Percentiles rank a stretch among this genome's conserved stretches.
These are phyloP conservation scores for Sardinella longiceps DNA, from an alignment of 2,797 vertebrate genomes.

Conservation along the genomic window DNA sequence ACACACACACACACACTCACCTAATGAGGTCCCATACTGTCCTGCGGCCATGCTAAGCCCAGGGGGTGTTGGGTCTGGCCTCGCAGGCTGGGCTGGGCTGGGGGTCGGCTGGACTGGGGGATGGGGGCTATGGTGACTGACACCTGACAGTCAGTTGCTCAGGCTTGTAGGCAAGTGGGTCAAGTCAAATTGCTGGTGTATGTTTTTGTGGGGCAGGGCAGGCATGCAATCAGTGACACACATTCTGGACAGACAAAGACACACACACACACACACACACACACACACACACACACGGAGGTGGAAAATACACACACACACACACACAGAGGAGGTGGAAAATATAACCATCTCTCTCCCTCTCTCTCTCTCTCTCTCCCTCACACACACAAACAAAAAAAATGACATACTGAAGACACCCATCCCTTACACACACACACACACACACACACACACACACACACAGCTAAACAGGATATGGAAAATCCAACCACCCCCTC, in stretches of 20 bases:
- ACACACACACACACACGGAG: background rate
- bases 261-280: background rate
- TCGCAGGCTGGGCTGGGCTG: background rate
- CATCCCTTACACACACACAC: background rate
- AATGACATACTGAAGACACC: background rate
- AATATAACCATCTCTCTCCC: background rate
- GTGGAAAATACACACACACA: constrained; percentile 25
- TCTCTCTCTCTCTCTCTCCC: background rate
- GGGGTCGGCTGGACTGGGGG: no score
- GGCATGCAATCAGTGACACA: background rate
- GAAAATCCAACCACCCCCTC: background rate
- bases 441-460: no score
- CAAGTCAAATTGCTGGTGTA: constrained; percentile 5
- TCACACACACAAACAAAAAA: background rate
- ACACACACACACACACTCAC: background rate
- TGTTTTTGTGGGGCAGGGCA: background rate
- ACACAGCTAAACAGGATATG: background rate
- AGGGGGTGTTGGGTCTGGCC: background rate
- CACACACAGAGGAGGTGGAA: background rate
- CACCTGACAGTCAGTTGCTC: background rate
- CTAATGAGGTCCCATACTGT: background rate
- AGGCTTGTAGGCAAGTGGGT: background rate
- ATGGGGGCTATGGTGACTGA: background rate
- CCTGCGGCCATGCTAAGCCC: background rate
- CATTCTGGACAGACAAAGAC: background rate